Evolutionary conservation across 2,888 invertebrate species (phyloP), one percentile per base, ranked within the genome.

Genomic region (Athripsodes cinereus): DNA sequence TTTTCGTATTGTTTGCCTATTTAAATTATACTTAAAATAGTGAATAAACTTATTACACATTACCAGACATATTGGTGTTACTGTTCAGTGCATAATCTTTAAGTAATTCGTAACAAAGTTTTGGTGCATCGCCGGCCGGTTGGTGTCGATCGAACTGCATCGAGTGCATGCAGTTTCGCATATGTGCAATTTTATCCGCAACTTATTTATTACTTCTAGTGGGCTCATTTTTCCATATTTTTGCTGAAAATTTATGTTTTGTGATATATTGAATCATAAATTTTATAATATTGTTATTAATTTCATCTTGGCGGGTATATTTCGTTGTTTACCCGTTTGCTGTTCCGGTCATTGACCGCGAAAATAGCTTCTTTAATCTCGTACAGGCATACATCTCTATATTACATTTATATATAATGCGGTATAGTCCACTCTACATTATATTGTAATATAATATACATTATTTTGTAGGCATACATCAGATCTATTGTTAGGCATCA

Each of bases 291-390:
- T 5, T 48, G 3, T 40, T 50, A 31, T 44, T 46, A 34, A 51
- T 40, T 52, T 52, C 44, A 22, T 31, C 34, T 57, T 44, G 57
- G 56, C 57, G 56, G 60, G 55, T 52, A 55, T 54, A 57, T 71
- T 72, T 73, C 72, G 74, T 69, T 72, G 70, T 76, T 74, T 72
- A 73, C 71, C 71, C 71, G 69, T 68, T 71, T 73, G 76, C 76
- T 74, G 76, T 74, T 78, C 76, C 79, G 79, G 78, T 78, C 79
- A 78, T 74, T 79, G 79, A 78, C 78, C 78, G 78, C 72, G 60
- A 60, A 60, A 60, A 57, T 60, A 69, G 72, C 74, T 73, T 73
- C 76, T 77, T 71, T 73, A 74, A 76, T 74, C 56, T 59, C 48
- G 44, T 61, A 59, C 55, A 49, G 56, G 44, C 40, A 31, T 52